Evolutionary conservation across 2,888 invertebrate genomes (phyloP).

Genomic region (Xanthorhoe spadicearia): DNA sequence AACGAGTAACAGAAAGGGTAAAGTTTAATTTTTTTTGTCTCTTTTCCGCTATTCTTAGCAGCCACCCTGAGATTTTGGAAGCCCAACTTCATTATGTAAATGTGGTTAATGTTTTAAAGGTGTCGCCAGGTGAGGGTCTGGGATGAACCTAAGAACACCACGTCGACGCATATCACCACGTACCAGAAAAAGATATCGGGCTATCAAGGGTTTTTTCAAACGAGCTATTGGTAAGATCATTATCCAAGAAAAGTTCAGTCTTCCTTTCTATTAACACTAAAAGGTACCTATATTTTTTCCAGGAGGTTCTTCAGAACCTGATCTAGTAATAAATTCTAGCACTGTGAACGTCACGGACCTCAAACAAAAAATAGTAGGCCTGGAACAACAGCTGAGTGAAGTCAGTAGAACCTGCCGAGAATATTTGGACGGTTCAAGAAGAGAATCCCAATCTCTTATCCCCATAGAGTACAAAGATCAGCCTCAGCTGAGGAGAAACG

Average conservation of each 20-base stretch:
- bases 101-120: constrained; percentile 20
- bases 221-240: constrained; percentile 63
- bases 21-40: background rate
- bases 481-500: constrained; percentile 38
- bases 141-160: constrained; percentile 72
- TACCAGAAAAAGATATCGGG: constrained; percentile 68
- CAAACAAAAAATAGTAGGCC: constrained; percentile 66
- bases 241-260: background rate
- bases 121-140: constrained; percentile 48
- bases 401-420: constrained; percentile 65
- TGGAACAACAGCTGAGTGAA: constrained; percentile 65
- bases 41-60: background rate
- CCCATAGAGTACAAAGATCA: constrained; percentile 36
- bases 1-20: constrained; percentile 19
- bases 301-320: constrained; percentile 69
- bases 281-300: constrained; percentile 41
- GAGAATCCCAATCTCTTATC: constrained; percentile 44
- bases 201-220: constrained; percentile 70
- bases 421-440: constrained; percentile 51
- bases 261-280: background rate
- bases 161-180: constrained; percentile 77
- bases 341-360: constrained; percentile 70
- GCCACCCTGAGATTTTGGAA: no score
- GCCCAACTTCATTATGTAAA: no score
- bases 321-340: constrained; percentile 70